Evolutionary conservation across 2,113 vertebrate genomes (phyloP).

Genomic region (Panthera uncia): DNA sequence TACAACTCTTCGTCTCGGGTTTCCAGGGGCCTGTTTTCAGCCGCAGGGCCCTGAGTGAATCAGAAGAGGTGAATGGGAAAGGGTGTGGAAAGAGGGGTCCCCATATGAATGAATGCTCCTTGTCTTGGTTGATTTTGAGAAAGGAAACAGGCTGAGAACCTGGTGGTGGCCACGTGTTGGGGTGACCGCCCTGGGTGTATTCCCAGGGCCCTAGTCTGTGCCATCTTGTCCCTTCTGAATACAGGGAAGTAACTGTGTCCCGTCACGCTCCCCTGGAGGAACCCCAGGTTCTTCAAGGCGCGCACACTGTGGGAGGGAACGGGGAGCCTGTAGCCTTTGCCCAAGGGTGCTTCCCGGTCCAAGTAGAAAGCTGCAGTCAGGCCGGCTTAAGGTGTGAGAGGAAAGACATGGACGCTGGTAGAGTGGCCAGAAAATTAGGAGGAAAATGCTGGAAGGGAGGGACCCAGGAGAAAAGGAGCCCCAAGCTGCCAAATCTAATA

Average conservation of each 20-base stretch:
- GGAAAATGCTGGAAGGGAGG: neutral
- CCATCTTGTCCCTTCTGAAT: neutral
- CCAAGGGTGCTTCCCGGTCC: rapidly evolving
- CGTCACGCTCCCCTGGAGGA: rapidly evolving
- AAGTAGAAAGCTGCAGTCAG: neutral
- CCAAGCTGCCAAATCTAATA: neutral
- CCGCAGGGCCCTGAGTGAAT: too few relatives aligned
- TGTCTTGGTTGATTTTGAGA: rapidly evolving
- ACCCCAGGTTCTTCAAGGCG: neutral
- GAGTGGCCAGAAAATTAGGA: too few relatives aligned
- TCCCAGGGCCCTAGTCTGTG: rapidly evolving
- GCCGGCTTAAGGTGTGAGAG: neutral
- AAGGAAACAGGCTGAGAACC: neutral
- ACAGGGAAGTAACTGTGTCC: rapidly evolving
- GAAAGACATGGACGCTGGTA: rapidly evolving
- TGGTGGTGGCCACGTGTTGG: rapidly evolving
- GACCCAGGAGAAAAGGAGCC: neutral
- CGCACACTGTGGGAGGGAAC: rapidly evolving
- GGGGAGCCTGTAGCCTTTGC: neutral
- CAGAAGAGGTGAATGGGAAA: neutral
- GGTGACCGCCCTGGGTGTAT: neutral
- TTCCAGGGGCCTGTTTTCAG: neutral
- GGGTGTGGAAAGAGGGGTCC: rapidly evolving
- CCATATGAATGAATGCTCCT: rapidly evolving
- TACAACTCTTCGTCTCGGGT: rapidly evolving